phyloP scores from a whole-genome alignment of 1,140 invertebrate species.

The Drosophila truncata region DNA sequence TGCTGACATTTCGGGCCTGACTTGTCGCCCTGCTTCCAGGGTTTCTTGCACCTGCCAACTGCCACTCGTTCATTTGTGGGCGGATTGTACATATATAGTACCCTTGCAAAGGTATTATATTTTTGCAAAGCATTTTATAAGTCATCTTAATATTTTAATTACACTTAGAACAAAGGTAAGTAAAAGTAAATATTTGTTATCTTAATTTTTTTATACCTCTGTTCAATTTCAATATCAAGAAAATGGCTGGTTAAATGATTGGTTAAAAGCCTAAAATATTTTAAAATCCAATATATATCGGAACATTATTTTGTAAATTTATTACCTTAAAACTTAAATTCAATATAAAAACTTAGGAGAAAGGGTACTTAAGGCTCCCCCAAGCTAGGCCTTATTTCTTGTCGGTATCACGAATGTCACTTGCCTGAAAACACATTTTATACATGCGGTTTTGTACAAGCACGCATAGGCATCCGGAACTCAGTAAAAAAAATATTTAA shows the following conservation, averaged over 20 bases:
- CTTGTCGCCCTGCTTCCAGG: not conserved
- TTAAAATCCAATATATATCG: too few species aligned
- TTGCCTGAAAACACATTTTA: constrained; percentile 69
- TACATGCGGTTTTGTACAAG: constrained; percentile 60
- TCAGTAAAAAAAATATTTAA: not conserved
- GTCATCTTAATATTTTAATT: too few species aligned
- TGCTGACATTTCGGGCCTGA: constrained; percentile 33
- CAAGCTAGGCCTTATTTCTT: not conserved
- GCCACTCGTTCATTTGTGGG: constrained; percentile 16
- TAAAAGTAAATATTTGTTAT: too few species aligned
- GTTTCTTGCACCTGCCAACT: constrained; percentile 41
- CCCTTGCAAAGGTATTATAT: not conserved
- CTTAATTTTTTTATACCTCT: too few species aligned
- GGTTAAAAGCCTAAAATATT: too few species aligned
- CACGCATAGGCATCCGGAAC: not conserved
- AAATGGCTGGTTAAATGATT: too few species aligned
- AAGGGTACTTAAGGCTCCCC: not conserved
- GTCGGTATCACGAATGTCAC: constrained; percentile 48
- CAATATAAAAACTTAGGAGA: not conserved
- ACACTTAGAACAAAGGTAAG: too few species aligned
- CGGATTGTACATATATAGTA: not conserved
- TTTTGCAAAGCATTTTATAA: not conserved
- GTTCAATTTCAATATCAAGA: too few species aligned
- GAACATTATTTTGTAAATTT: too few species aligned
- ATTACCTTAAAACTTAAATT: too few species aligned